phyloP scores from a whole-genome alignment of 2,888 invertebrate species.

The Itoplectis maculator region DNA sequence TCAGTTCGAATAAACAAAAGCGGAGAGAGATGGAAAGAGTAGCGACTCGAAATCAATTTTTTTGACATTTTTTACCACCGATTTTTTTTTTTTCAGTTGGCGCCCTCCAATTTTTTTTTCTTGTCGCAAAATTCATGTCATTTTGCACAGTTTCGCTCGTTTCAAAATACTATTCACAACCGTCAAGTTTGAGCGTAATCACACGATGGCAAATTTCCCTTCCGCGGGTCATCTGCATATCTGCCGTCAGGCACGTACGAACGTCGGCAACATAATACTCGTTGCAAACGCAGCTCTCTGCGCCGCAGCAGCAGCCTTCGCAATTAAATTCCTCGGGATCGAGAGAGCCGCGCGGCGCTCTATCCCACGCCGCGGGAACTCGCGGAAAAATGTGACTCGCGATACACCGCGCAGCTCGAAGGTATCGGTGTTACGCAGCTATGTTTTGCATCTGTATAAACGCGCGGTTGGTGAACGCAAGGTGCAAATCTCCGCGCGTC shows the following conservation, averaged over 20 bases:
- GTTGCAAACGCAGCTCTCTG: slow-evolving; percentile 4
- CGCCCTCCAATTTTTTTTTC: background rate
- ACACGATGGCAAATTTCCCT: slow-evolving; percentile 2
- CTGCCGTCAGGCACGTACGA: slow-evolving; percentile 21
- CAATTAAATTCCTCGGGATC: slow-evolving; percentile 49
- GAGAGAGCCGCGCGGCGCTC: slow-evolving; percentile 7
- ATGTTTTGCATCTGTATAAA: background rate
- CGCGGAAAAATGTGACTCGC: slow-evolving; percentile 33
- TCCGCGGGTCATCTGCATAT: slow-evolving; percentile 12
- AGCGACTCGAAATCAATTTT: background rate
- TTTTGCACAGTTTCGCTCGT: background rate
- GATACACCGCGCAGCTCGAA: slow-evolving; percentile 7
- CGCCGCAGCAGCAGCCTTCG: slow-evolving; percentile 19
- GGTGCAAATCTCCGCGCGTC: slow-evolving; percentile 23
- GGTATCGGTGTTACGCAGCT: slow-evolving; percentile 11
- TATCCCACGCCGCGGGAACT: slow-evolving; percentile 43
- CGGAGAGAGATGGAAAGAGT: background rate
- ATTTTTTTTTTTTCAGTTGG: background rate
- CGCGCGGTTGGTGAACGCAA: slow-evolving; percentile 14
- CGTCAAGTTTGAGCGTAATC: no score
- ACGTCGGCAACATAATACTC: slow-evolving; percentile 19
- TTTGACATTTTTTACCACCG: no score
- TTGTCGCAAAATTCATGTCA: background rate
- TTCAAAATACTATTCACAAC: no score
- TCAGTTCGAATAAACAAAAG: no score